Evolutionary conservation across 1,140 invertebrate genomes (phyloP).

Genomic region (Aricia agestis): DNA sequence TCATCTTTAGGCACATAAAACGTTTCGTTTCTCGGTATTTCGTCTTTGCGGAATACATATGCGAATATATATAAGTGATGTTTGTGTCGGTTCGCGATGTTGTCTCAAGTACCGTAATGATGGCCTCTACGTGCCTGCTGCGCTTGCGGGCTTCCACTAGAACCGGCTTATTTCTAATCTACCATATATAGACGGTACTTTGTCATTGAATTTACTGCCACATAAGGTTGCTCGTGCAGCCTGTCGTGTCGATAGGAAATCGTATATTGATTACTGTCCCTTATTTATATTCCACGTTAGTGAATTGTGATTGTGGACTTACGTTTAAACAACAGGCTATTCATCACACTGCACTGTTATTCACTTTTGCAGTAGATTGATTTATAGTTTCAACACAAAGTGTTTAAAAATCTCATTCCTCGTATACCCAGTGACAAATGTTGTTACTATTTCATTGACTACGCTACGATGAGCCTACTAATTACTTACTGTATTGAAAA

Average conservation of each 20-base stretch:
- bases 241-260: not conserved
- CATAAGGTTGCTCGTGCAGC: not conserved
- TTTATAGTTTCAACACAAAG: too few relatives aligned
- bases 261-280: not conserved
- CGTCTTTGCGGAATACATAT: not conserved
- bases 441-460: not conserved
- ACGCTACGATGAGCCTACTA: not conserved
- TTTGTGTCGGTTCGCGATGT: constrained; percentile 22
- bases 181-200: constrained; percentile 44
- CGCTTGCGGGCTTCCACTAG: constrained; percentile 36
- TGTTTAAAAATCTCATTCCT: not conserved
- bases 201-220: constrained; percentile 41
- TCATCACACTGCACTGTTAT: too few relatives aligned
- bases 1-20: not conserved
- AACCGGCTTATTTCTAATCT: constrained; percentile 51
- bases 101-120: constrained; percentile 57
- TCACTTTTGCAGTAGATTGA: not conserved
- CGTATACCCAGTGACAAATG: not conserved
- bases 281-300: constrained; percentile 1
- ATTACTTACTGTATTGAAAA: constrained; percentile 6
- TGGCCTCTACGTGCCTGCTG: constrained; percentile 46
- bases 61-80: constrained; percentile 5
- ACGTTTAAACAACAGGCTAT: too few relatives aligned
- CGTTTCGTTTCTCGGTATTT: not conserved
- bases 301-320: not conserved